Base-by-base conservation (phyloP, 2,888 invertebrate genomes). In the Parthenolecanium corni region DNA sequence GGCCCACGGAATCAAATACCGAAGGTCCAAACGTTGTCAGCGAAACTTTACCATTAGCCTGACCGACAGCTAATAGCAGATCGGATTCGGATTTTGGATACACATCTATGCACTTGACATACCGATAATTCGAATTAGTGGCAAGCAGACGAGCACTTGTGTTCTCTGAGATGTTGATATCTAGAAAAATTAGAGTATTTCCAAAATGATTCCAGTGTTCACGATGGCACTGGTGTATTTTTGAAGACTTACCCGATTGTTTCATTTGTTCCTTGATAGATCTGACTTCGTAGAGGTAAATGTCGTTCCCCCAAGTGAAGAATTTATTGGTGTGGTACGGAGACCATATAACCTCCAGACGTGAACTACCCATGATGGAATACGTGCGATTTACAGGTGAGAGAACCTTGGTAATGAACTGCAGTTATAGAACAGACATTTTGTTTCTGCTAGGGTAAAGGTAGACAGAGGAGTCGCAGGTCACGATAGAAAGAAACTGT, bases 271-370 rank as follows among this genome's bases (percentile, higher is more conserved):
- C 63, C 44, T 53, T 63, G 31, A 42, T 21, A 31, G 54, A 53
- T 61, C 52, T 56, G 3, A 65, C 66, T 77, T 91, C 88, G 72
- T 92, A 93, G 56, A 94, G 76, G 73, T 82, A 85, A 71, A 95
- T 85, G 71, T 93, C 91, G 62, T 90, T 85, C 46, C 91, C 89
- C 87, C 91, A 92, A 54, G 90, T 85, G 67, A 93, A 82, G 72
- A 93, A 93, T 72, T 87, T 88, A 70, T 92, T 82, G 2, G 77
- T 75, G 67, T 80, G 78, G 62, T 83, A 80, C 1, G 91, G 91
- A 31, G 91, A 89, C 93, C 93, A 94, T 71, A 85, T 82, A 38
- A 92, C 81, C 71, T 93, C 91, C 67, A 86, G 77, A 74, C 84
- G 80, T 53, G 79, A 77, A 63, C 79, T 78, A 69, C 75, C 77